phyloP scores from a whole-genome alignment of 1,140 invertebrate genomes.

The Gerris buenoi region DNA sequence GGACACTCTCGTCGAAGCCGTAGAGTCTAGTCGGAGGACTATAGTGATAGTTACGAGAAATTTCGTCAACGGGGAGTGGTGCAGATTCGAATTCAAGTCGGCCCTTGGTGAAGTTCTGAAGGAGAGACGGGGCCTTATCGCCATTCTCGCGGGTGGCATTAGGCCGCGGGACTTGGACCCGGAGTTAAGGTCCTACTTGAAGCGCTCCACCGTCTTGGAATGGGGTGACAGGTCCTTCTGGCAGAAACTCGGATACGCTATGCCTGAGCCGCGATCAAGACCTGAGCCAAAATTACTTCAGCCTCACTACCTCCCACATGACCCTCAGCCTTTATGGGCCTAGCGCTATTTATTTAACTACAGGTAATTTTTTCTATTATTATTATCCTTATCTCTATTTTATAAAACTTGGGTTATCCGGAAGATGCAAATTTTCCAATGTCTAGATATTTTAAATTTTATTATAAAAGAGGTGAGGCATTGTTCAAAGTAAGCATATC shows the following conservation, averaged over 20 bases:
- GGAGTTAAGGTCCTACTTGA: conserved; percentile 73
- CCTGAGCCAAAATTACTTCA: neutral
- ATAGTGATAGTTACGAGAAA: conserved; percentile 82
- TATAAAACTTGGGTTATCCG: no score
- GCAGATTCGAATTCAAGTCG: conserved; percentile 80
- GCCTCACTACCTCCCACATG: neutral
- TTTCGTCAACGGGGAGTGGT: conserved; percentile 88
- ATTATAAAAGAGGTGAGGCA: no score
- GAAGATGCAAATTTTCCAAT: no score
- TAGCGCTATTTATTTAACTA: neutral
- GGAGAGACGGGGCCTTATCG: conserved; percentile 56
- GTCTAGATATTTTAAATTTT: no score
- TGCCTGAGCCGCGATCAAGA: conserved; percentile 49
- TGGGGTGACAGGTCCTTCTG: conserved; percentile 89
- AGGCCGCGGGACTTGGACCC: conserved; percentile 72
- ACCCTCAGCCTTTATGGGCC: neutral
- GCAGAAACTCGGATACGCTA: conserved; percentile 79
- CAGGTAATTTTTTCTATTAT: conserved; percentile 3
- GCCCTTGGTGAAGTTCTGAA: conserved; percentile 81
- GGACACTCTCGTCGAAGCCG: conserved; percentile 77
- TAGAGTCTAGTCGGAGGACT: conserved; percentile 74
- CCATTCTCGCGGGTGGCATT: conserved; percentile 69
- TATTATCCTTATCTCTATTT: no score
- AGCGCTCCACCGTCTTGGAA: conserved; percentile 76
- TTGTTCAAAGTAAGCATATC: no score